Conservation (phyloP, 2,888 invertebrate genomes). For the Latheticus oryzae region DNA sequence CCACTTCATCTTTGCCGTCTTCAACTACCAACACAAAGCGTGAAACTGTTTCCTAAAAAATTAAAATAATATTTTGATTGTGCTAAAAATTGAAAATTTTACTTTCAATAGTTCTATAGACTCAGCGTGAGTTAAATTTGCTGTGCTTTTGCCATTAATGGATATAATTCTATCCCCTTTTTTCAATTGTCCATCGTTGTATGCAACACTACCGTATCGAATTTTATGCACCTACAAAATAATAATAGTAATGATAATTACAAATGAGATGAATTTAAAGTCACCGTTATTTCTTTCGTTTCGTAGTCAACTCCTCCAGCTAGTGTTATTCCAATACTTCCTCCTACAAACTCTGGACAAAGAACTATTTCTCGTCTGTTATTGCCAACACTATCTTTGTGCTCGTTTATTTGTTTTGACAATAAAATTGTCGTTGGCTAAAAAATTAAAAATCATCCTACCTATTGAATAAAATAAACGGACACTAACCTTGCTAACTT, state of each 20-base stretch:
- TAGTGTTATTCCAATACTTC: constrained; percentile 87
- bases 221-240: constrained; percentile 83
- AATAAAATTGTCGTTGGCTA: constrained; percentile 2
- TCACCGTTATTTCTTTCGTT: constrained; percentile 90
- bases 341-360: constrained; percentile 74
- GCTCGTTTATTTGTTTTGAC: constrained; percentile 36
- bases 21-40: constrained; percentile 81
- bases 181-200: constrained; percentile 85
- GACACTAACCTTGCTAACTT: constrained; percentile 35
- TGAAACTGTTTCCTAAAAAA: constrained; percentile 78
- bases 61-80: constrained; percentile 8
- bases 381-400: constrained; percentile 31
- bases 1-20: constrained; percentile 38
- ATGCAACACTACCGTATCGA: constrained; percentile 85
- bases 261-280: not conserved
- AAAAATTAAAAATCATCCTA: constrained; percentile 11
- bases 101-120: constrained; percentile 90
- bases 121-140: constrained; percentile 87
- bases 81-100: constrained; percentile 43
- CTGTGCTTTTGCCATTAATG: constrained; percentile 87
- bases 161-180: constrained; percentile 87
- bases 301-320: constrained; percentile 93
- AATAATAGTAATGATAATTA: constrained; percentile 45
- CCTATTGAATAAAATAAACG: too few species aligned
- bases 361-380: constrained; percentile 70